Base-by-base conservation (phyloP, 2,113 vertebrate species). In the Leptodactylus fuscus region DNA sequence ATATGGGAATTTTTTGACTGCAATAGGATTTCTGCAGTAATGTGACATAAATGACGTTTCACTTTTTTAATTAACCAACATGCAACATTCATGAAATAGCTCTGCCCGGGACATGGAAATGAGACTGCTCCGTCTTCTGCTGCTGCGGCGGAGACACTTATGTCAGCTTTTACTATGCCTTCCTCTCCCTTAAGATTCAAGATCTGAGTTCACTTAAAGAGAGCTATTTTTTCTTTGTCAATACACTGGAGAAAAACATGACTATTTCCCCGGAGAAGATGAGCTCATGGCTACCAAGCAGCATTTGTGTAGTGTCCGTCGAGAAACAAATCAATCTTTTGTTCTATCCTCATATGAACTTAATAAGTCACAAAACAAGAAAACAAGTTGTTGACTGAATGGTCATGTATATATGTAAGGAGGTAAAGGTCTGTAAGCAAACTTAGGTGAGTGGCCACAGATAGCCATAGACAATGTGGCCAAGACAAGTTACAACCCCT, bases 241-340 rank as follows among this genome's bases (percentile, higher is more conserved):
- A 18, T 70, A 24, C 82, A 78, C 82, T 27, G 15, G 82, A 41
- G 74, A 51, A 69, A 67, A 38, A 20, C 49, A 29, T 1, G 62
- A 44, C 48, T 80, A 53, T 67, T 51, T 77, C 75, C 62, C 83
- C 4, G 41, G 62, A 65, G 83, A 41, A 58, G 79, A 85, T 85
- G 62, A 85, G 75, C 79, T 85, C 76, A 80, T 36, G n/a, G 46
- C 34, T 80, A 51, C 48, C 53, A 70, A 58, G 79, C 75, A 80
- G 69, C 48, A 80, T 85, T 53, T 70, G 46, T 34, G 48, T 80
- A 29, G 71, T 13, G 27, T 7, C 70, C 53, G 55, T 60, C 71
- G 9, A 60, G 70, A 83, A 83, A 74, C n/a, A 32, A 73, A 15
- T 27, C 15, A 60, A 32, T 75, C 32, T n/a, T 74, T 60, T 38